Evolutionary conservation across 1,140 invertebrate species (phyloP).

Genomic region (Chironomus striatipennis): DNA sequence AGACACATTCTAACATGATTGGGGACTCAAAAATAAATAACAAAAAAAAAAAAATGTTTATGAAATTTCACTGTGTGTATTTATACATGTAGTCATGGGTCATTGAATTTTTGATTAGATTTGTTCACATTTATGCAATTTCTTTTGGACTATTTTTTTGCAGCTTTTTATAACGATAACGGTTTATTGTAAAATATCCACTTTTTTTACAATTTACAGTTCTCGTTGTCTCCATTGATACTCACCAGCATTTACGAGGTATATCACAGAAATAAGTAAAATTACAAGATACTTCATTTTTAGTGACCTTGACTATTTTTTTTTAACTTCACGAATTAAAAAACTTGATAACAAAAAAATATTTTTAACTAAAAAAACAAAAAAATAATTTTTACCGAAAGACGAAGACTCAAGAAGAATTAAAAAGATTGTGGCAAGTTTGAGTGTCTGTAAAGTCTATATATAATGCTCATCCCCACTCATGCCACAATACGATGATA

Average conservation of each 20-base stretch:
- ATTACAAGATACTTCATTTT: not conserved
- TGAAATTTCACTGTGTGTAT: no score
- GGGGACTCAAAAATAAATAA: no score
- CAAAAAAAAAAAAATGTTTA: no score
- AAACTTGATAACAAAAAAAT: not conserved
- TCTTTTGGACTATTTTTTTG: not conserved
- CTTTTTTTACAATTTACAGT: not conserved
- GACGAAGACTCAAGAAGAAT: not conserved
- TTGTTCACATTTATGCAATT: not conserved
- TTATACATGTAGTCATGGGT: not conserved
- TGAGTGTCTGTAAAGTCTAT: not conserved
- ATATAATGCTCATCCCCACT: not conserved
- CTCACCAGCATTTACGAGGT: not conserved
- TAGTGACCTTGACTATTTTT: not conserved
- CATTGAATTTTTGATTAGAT: not conserved
- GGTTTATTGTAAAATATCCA: not conserved
- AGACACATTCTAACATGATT: no score
- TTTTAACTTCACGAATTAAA: not conserved
- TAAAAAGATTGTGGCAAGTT: constrained; percentile 4
- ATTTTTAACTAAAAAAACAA: not conserved
- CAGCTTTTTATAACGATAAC: no score
- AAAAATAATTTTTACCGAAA: not conserved
- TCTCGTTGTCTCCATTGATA: not conserved
- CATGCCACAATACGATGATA: not conserved
- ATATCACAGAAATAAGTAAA: constrained; percentile 18